phyloP scores from a whole-genome alignment of 2,797 vertebrate genomes.

The Gambelia wislizenii region DNA sequence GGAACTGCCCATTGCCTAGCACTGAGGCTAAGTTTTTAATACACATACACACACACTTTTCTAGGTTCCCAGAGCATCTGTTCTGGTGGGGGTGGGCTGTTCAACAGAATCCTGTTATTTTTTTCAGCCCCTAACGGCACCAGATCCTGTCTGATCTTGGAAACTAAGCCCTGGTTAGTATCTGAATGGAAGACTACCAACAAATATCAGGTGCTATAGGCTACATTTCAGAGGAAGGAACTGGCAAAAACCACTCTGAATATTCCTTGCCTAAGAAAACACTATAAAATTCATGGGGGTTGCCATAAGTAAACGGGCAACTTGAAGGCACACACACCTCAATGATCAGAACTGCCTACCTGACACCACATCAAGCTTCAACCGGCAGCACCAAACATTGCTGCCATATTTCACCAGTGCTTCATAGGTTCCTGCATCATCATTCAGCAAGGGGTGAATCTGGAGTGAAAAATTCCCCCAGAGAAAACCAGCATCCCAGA shows the following conservation, averaged over 20 bases:
- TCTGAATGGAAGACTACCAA: too few species aligned
- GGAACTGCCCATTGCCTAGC: not conserved
- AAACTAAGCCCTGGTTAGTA: too few species aligned
- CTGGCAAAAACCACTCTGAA: too few species aligned
- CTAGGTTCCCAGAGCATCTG: accelerated
- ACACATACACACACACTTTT: not conserved
- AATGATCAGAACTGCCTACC: conserved; percentile 67
- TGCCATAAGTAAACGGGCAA: too few species aligned
- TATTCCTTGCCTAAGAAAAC: too few species aligned
- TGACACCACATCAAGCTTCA: conserved; percentile 70
- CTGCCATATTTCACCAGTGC: conserved; percentile 30
- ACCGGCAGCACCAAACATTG: conserved; percentile 36
- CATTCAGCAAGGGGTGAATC: conserved; percentile 54
- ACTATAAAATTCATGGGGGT: too few species aligned
- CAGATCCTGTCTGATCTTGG: too few species aligned
- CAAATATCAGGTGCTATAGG: too few species aligned
- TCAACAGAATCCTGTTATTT: not conserved
- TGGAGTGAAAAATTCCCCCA: conserved; percentile 76
- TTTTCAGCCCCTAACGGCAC: not conserved
- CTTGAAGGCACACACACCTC: too few species aligned
- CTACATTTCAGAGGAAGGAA: too few species aligned
- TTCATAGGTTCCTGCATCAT: conserved; percentile 71
- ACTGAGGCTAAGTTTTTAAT: not conserved
- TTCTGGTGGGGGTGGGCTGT: accelerated
- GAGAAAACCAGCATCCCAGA: conserved; percentile 63